Evolutionary conservation across 2,888 invertebrate species (phyloP), one percentile per base, ranked within the genome.

Genomic region (Agrotis ipsilon): DNA sequence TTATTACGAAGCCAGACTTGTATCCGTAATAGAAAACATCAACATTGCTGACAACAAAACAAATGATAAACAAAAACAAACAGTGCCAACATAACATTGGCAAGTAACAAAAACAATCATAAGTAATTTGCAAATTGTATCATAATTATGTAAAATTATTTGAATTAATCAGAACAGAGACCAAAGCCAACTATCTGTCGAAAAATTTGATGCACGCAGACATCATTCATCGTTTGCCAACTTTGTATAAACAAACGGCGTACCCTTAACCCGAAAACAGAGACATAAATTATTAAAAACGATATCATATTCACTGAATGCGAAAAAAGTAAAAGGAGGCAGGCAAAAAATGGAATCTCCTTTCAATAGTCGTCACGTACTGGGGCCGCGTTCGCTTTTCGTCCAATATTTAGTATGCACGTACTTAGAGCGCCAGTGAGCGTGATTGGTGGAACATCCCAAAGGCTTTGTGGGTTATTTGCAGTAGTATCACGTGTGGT

Each of bases 401-500:
- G 81, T 80, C 86, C 86, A 76, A 83, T 81, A 84, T 86, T 85
- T 86, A 83, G 83, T 80, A 86, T 86, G 75, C 83, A 81, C 75
- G 81, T 78, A 80, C 75, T 85, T 76, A 85, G 83, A 85, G 82
- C 81, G 79, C 75, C 85, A 85, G 83, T 72, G 86, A 83, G 73
- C 86, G 85, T 88, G 89, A 86, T 85, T 82, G 81, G 77, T 75
- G 70, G 77, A 72, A 66, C 68, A 72, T 82, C 84, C 88, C 89
- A 84, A 89, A 90, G 90, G 88, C 87, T 91, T 87, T 84, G 86
- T 76, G 74, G 74, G 72, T 78, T 78, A 89, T 92, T 92, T 84
- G 89, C 81, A 93, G 88, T 89, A 81, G 81, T 75, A 85, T 93
- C 93, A 93, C 93, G 93, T 88, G 85, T 86, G 82, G 84, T 86